Base-by-base conservation (phyloP, 2,113 vertebrate genomes). In the Morone chrysops region DNA sequence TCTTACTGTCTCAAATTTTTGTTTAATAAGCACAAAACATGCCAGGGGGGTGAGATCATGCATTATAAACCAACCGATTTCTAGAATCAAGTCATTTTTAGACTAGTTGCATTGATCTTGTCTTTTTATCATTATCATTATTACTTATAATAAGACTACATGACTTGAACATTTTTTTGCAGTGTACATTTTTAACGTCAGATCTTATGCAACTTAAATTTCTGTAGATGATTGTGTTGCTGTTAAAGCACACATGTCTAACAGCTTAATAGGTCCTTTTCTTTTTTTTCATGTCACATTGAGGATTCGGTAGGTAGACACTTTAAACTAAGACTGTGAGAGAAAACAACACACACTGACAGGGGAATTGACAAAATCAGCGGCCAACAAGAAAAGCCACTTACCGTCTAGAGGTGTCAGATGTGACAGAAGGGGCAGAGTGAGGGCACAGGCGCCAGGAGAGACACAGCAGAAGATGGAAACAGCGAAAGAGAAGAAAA, bases 341-440 rank as follows among this genome's bases (percentile, higher is more conserved):
- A 83, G 73, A 84, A 48, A 54, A 53, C 40, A 31, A 72, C 78
- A 80, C 61, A 75, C 70, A 57, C 69, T 22, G 77, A 75, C 17
- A 20, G 53, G 48, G 70, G 67, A 75, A 82, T 36, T 38, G 73
- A 79, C 74, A 72, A 81, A 80, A 85, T 84, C 92, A 92, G 86
- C 73, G 45, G 83, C 72, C 80, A 65, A 93, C 92, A 87, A 90
- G 90, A 90, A 91, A 94, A 94, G 95, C 94, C 91, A 95, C 95
- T 96, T 94, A 96, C 95, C 93, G 91, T 95, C 93, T 96, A 81
- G 41, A 89, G 81, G 87, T 78, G 90, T 87, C 91, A 90, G 75
- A 83, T 83, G 91, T 83, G 85, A 92, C 87, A 91, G 65, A 81
- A 63, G 84, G 81, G 81, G 93, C 76, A 92, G 87, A 94, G 87